These are phyloP conservation scores for Saimiri boliviensis DNA, from an alignment of 2,113 vertebrate genomes.

Conservation along the genomic window DNA sequence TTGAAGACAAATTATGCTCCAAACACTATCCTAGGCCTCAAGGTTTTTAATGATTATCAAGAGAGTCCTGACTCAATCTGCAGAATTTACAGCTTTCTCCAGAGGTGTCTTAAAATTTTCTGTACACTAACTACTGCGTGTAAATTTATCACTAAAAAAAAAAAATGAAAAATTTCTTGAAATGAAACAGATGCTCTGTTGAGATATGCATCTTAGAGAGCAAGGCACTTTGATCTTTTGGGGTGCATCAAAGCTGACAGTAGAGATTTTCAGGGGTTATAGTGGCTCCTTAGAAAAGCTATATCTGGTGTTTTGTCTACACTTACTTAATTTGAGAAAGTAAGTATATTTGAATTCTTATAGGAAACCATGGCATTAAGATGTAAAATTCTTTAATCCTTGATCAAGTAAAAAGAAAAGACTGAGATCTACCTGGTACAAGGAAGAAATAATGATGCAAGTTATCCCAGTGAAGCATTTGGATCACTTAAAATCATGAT, in stretches of 20 bases:
- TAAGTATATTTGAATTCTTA: conserved; percentile 20
- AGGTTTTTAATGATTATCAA: background rate
- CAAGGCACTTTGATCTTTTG: background rate
- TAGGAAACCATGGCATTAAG: background rate
- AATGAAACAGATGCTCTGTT: background rate
- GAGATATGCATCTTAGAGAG: background rate
- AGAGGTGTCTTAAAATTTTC: background rate
- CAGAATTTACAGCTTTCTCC: background rate
- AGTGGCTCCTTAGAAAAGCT: background rate
- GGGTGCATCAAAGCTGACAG: background rate
- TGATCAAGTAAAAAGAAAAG: background rate
- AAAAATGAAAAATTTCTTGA: background rate
- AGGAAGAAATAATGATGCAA: background rate
- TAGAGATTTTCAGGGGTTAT: background rate
- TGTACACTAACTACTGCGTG: background rate
- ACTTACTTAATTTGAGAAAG: conserved; percentile 22
- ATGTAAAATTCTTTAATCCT: conserved; percentile 9
- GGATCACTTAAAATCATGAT: background rate
- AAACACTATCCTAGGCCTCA: background rate
- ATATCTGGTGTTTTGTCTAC: background rate
- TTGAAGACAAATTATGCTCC: background rate
- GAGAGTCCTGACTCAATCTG: background rate
- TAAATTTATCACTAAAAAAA: background rate
- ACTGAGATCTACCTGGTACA: background rate
- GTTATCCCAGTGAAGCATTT: background rate